phyloP scores from a whole-genome alignment of 2,113 vertebrate species.

The Neofelis nebulosa region DNA sequence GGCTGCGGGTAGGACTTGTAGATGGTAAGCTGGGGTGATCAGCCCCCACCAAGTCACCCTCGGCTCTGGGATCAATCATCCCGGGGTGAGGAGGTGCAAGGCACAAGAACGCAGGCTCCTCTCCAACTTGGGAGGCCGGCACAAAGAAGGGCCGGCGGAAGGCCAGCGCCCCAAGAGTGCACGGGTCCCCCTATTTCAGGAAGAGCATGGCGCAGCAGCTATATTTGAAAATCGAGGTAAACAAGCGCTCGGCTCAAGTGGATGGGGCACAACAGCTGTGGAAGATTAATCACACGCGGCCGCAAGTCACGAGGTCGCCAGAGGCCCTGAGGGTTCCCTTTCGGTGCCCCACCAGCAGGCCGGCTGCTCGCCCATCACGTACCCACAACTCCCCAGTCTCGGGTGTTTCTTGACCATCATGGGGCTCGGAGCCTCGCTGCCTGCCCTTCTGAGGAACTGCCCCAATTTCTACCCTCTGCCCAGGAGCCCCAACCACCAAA shows the following conservation, averaged over 20 bases:
- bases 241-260: slow-evolving; percentile 88
- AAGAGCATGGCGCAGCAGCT: slow-evolving; percentile 87
- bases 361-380: background rate
- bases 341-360: slow-evolving; percentile 38
- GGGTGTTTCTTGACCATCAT: slow-evolving; percentile 46
- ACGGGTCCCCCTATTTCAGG: slow-evolving; percentile 88
- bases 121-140: background rate
- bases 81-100: background rate
- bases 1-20: background rate
- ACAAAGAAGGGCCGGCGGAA: background rate
- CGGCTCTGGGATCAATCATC: background rate
- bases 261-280: slow-evolving; percentile 92
- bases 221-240: slow-evolving; percentile 92
- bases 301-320: slow-evolving; percentile 57
- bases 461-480: slow-evolving; percentile 53
- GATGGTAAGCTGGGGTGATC: background rate
- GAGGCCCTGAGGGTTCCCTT: slow-evolving; percentile 60
- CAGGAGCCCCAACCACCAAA: background rate
- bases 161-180: slow-evolving; percentile 62
- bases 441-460: slow-evolving; percentile 30
- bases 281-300: slow-evolving; percentile 87
- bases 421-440: background rate
- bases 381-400: background rate
- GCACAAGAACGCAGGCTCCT: background rate
- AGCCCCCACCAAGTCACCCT: background rate